Evolutionary conservation across 2,113 vertebrate genomes (phyloP).

Genomic region (Cyrtonyx montezumae): DNA sequence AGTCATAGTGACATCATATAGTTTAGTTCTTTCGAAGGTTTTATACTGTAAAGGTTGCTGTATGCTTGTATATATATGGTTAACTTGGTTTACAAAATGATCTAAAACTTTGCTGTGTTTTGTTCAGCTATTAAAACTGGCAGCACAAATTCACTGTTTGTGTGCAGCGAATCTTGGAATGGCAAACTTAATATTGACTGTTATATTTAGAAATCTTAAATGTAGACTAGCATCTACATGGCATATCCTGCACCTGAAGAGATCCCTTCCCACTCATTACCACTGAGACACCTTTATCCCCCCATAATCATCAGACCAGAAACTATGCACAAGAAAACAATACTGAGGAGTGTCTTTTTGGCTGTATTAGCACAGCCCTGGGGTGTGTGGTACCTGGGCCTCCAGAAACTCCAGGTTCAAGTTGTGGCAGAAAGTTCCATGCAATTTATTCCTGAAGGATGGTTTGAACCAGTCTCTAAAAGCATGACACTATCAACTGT

Average conservation of each 20-base stretch:
- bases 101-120: too few species aligned
- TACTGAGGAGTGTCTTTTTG: neutral
- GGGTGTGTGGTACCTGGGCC: neutral
- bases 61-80: too few species aligned
- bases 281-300: neutral
- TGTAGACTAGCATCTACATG: neutral
- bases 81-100: too few species aligned
- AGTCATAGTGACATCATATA: too few species aligned
- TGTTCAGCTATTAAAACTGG: too few species aligned
- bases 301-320: neutral
- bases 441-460: neutral
- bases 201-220: neutral
- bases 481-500: conserved; percentile 2
- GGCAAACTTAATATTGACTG: too few species aligned
- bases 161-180: too few species aligned
- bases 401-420: neutral
- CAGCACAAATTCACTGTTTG: too few species aligned
- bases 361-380: neutral
- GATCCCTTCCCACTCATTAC: neutral
- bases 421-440: neutral
- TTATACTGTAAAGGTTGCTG: too few species aligned
- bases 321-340: neutral
- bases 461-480: neutral
- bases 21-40: too few species aligned
- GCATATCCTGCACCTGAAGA: neutral